Conservation (phyloP, 2,113 vertebrate genomes). For the Chiloscyllium plagiosum region DNA sequence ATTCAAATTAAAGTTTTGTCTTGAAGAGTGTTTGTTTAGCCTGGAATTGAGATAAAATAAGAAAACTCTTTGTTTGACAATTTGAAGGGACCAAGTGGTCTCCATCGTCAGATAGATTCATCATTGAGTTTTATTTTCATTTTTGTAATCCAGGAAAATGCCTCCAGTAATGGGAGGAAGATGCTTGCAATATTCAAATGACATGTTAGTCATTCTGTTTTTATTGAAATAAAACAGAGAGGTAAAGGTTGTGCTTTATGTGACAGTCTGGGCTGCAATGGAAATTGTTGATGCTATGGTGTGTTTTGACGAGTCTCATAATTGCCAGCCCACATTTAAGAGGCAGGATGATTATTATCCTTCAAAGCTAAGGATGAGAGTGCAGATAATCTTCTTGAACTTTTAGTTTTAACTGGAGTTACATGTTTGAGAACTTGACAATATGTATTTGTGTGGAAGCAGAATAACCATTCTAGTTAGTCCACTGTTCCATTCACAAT, state of each 20-base stretch:
- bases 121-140: not conserved
- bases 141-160: not conserved
- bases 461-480: not conserved
- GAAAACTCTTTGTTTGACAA: not conserved
- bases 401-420: not conserved
- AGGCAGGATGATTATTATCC: not conserved
- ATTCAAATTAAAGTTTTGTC: not conserved
- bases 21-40: not conserved
- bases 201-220: not conserved
- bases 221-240: not conserved
- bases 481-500: not conserved
- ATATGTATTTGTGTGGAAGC: not conserved
- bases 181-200: not conserved
- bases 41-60: not conserved
- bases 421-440: not conserved
- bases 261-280: not conserved
- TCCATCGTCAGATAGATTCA: not conserved
- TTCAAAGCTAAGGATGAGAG: not conserved
- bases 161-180: not conserved
- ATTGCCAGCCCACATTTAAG: not conserved
- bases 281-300: not conserved
- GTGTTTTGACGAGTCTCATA: not conserved
- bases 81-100: not conserved
- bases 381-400: not conserved
- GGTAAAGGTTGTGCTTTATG: not conserved